phyloP scores from a whole-genome alignment of 2,888 invertebrate genomes.

The Rhagium mordax region DNA sequence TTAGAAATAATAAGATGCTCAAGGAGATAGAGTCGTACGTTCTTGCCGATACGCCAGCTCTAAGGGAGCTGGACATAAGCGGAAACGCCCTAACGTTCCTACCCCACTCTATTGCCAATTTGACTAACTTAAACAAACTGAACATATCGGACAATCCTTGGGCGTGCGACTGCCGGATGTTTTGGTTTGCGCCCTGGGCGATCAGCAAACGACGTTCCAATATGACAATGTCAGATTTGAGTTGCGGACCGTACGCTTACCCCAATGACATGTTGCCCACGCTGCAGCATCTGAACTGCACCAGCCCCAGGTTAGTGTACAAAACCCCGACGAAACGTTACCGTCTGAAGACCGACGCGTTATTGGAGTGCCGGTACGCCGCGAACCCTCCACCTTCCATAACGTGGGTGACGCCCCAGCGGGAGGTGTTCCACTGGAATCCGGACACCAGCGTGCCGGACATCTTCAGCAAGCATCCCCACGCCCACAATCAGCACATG shows the following conservation, averaged over 20 bases:
- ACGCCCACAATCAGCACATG: slow-evolving; percentile 73
- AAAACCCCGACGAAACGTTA: slow-evolving; percentile 78
- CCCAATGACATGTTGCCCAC: slow-evolving; percentile 80
- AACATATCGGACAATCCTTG: slow-evolving; percentile 84
- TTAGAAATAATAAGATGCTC: slow-evolving; percentile 77
- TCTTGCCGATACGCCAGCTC: slow-evolving; percentile 74
- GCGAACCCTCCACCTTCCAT: slow-evolving; percentile 86
- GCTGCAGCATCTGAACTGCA: slow-evolving; percentile 82
- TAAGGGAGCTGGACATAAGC: slow-evolving; percentile 80
- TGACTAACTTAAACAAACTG: slow-evolving; percentile 77
- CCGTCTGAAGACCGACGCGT: slow-evolving; percentile 77
- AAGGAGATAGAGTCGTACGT: slow-evolving; percentile 77
- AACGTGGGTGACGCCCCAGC: slow-evolving; percentile 88
- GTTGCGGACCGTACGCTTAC: slow-evolving; percentile 77
- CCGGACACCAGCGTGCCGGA: slow-evolving; percentile 80
- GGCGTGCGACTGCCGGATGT: slow-evolving; percentile 87
- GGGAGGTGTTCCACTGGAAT: slow-evolving; percentile 84
- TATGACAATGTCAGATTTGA: slow-evolving; percentile 73
- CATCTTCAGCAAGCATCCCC: slow-evolving; percentile 79
- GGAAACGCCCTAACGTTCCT: slow-evolving; percentile 81
- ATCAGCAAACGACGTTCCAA: slow-evolving; percentile 71
- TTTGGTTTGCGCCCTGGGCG: slow-evolving; percentile 62
- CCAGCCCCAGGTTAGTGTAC: slow-evolving; percentile 75
- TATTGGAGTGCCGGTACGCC: slow-evolving; percentile 80
- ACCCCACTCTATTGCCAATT: slow-evolving; percentile 79